These are phyloP conservation scores for Tychaedon coryphoeus DNA, from an alignment of 2,113 vertebrate genomes.

Conservation along the genomic window DNA sequence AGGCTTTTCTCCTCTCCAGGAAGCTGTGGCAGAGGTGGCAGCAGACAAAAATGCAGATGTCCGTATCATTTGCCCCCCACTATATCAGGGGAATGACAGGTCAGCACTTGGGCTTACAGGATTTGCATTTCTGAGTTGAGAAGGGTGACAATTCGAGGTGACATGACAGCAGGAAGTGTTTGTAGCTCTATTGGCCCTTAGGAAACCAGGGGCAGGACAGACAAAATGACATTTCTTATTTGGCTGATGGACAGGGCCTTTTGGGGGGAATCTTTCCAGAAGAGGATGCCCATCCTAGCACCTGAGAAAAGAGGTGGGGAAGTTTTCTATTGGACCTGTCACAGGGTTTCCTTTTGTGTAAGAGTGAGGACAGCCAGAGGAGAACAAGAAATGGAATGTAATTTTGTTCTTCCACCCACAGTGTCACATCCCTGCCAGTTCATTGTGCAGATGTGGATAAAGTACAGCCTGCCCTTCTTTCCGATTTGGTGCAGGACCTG, in stretches of 20 bases:
- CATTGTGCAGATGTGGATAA: neutral
- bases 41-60: constrained; percentile 50
- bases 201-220: neutral
- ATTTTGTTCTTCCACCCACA: neutral
- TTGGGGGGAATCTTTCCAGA: neutral
- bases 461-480: neutral
- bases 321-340: neutral
- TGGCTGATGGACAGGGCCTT: neutral
- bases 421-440: neutral
- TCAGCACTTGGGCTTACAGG: neutral
- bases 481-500: neutral
- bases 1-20: neutral
- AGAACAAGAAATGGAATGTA: neutral
- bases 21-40: neutral
- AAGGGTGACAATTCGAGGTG: constrained; percentile 25
- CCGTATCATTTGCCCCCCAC: constrained; percentile 21
- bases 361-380: neutral
- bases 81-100: constrained; percentile 41
- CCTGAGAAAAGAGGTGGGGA: neutral
- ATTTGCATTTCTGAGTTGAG: constrained; percentile 50
- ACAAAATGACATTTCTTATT: neutral
- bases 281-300: neutral
- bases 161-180: constrained; percentile 2
- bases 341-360: neutral
- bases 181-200: neutral